These are phyloP conservation scores for Meles meles DNA, from an alignment of 2,113 vertebrate genomes.

Conservation along the genomic window DNA sequence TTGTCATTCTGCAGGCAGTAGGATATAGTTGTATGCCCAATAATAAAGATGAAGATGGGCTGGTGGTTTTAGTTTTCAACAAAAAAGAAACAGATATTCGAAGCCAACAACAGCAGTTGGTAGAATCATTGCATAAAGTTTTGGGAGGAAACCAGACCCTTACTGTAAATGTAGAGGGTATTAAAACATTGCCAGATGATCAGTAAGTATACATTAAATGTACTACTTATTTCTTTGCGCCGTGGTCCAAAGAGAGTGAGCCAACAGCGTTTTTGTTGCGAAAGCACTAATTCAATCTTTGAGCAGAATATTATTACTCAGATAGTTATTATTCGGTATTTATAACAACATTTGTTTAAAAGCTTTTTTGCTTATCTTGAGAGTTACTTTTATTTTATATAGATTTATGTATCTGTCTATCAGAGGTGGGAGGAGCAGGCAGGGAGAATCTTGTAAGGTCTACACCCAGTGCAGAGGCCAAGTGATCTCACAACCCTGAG, in stretches of 20 bases:
- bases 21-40: constrained; percentile 94
- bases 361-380: neutral
- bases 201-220: constrained; percentile 86
- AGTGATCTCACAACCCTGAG: neutral
- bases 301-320: neutral
- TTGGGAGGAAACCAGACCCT: constrained; percentile 93
- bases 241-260: neutral
- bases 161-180: constrained; percentile 93
- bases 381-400: neutral
- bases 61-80: constrained; percentile 92
- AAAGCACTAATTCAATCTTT: neutral
- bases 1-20: constrained; percentile 87
- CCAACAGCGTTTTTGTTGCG: neutral
- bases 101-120: constrained; percentile 94
- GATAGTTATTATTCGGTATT: neutral
- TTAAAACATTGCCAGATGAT: constrained; percentile 93
- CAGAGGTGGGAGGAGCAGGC: neutral
- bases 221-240: neutral
- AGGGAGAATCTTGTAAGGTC: neutral
- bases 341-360: neutral
- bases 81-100: constrained; percentile 94
- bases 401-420: neutral
- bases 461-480: neutral
- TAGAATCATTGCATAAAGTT: constrained; percentile 96
- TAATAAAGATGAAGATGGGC: constrained; percentile 96